Base-by-base conservation (phyloP, 2,113 vertebrate genomes). In the Takifugu bimaculatus region DNA sequence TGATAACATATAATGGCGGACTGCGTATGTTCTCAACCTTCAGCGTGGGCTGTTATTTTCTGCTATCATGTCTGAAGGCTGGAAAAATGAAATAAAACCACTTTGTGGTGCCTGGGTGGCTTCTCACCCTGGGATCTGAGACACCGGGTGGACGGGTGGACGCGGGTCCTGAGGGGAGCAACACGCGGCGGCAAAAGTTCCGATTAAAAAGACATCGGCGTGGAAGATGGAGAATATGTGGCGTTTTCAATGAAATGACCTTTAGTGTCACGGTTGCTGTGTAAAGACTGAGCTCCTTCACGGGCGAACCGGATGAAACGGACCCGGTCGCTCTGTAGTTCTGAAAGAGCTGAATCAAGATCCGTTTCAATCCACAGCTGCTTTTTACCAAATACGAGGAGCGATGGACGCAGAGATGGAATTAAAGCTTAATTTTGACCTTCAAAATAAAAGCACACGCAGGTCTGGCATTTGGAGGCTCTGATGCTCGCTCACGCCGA, bases 131-230 rank as follows among this genome's bases (percentile, higher is more conserved):
- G 54, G 56, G 61, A 58, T 70, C 55, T 54, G 59, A 80, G 54
- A 55, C 13, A 44, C 28, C 20, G 20, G 20, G 20, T 20, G 20
- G 20, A 20, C 20, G 20, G 42, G 55, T 13, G 44, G 44, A 47
- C 4, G 6, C 13, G 13, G 42, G 20, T 68, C 66, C 60, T 55
- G 13, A 29, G 58, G 57, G 61, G 48, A 65, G 44, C 58, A 48
- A 68, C 29, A 50, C 14, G 66, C 50, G 50, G 58, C 43, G 12
- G 44, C 15, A 69, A 82, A 79, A 60, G 29, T 65, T 66, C 35
- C 0, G 11, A 48, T 15, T 66, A 15, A 14, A 28, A 5, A 5
- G 1, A 47, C n/a, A 42, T 11, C 54, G 6, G 26, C 15, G 25
- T 26, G 59, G 26, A 66, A 42, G 14, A 70, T 0, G 3, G 44